Percentiles rank a stretch among this genome's conserved stretches.
These are phyloP conservation scores for Aleiodes testaceus DNA, from an alignment of 2,888 invertebrate genomes.

Conservation along the genomic window DNA sequence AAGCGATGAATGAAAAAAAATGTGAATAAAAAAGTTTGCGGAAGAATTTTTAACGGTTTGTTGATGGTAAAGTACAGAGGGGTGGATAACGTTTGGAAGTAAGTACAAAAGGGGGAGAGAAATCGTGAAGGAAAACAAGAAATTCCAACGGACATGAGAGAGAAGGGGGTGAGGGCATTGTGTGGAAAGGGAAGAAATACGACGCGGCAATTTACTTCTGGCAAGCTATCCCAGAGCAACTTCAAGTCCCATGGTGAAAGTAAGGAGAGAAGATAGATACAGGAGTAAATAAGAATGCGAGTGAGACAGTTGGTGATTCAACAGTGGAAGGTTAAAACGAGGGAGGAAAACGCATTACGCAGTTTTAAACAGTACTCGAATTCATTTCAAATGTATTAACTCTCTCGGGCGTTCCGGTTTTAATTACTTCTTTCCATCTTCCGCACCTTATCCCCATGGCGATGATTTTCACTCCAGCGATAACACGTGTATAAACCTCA, in stretches of 20 bases:
- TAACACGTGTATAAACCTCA: conserved; percentile 7
- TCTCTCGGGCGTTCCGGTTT: conserved; percentile 29
- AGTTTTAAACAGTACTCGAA: conserved; percentile 37
- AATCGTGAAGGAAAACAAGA: conserved; percentile 26
- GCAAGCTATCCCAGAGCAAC: conserved; percentile 26
- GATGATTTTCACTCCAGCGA: conserved; percentile 13
- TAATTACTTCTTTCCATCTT: conserved; percentile 39
- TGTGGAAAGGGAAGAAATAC: conserved; percentile 38
- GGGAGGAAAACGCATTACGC: conserved; percentile 31
- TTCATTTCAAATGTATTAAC: conserved; percentile 38
- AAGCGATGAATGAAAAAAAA: not conserved
- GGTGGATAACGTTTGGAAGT: conserved; percentile 16
- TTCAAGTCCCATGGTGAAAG: conserved; percentile 22
- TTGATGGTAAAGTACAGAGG: conserved; percentile 14
- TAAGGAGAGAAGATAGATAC: not conserved
- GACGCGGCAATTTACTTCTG: conserved; percentile 38
- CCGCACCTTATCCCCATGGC: conserved; percentile 13
- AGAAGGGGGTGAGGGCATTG: not conserved
- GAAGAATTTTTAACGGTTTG: conserved; percentile 28
- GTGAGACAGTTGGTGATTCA: conserved; percentile 23
- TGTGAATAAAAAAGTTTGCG: not conserved
- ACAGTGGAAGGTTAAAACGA: not conserved
- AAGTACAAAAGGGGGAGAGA: conserved; percentile 17
- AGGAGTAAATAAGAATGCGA: conserved; percentile 12
- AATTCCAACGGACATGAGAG: conserved; percentile 9